Evolutionary conservation across 2,113 vertebrate genomes (phyloP).

Genomic region (Lepus timidus): DNA sequence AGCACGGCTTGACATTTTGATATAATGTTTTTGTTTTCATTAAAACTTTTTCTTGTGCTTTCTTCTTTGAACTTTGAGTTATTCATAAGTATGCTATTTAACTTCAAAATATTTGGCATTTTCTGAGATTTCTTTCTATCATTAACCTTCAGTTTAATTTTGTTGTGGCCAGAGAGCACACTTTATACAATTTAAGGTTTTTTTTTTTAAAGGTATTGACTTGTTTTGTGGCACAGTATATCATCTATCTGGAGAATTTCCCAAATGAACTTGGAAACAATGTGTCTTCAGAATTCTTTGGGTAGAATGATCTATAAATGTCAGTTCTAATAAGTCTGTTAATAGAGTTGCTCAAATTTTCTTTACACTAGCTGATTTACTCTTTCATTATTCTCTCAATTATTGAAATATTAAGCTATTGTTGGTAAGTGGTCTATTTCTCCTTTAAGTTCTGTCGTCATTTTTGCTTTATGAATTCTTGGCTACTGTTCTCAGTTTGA

Average conservation of each 20-base stretch:
- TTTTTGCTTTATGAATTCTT: background rate
- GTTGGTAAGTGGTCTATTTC: background rate
- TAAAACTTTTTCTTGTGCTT: background rate
- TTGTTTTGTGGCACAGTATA: background rate
- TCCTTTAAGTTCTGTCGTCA: background rate
- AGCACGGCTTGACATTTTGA: background rate
- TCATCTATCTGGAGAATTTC: background rate
- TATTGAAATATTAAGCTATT: background rate
- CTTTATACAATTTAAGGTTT: background rate
- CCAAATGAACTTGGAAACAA: background rate
- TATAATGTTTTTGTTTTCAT: background rate
- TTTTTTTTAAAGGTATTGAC: background rate
- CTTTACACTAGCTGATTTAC: background rate
- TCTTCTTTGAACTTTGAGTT: background rate
- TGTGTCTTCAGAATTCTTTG: background rate
- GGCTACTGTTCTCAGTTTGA: background rate
- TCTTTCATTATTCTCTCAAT: background rate
- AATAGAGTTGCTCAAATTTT: background rate
- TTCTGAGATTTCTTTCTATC: background rate
- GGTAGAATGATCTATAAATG: background rate
- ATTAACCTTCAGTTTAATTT: background rate
- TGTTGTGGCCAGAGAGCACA: background rate
- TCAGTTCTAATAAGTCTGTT: background rate
- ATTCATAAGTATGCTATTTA: background rate
- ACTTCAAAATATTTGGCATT: background rate